Conservation (phyloP, 1,140 invertebrate species). For the Cotesia glomerata region DNA sequence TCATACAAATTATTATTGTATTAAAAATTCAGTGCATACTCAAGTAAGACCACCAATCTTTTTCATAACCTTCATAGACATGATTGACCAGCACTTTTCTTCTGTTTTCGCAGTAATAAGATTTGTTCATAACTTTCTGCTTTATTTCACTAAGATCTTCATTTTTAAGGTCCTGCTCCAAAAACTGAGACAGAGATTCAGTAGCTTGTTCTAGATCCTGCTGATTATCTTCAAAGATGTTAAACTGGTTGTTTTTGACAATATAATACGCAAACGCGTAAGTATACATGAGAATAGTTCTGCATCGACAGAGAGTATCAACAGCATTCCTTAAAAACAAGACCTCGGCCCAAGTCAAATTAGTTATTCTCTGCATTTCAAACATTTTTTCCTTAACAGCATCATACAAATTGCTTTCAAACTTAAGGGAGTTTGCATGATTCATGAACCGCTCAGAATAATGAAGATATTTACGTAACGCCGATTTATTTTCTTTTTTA, state of each 20-base stretch:
- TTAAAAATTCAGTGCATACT: no score
- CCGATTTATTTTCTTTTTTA: constrained; percentile 63
- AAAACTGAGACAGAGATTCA: constrained; percentile 95
- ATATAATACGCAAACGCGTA: constrained; percentile 99
- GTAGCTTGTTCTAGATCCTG: constrained; percentile 96
- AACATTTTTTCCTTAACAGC: no score
- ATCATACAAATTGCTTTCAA: no score
- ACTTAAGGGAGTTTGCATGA: no score
- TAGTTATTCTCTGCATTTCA: no score
- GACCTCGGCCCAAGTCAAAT: background rate
- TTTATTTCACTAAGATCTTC: constrained; percentile 95
- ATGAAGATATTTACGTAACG: no score
- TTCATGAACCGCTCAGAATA: no score
- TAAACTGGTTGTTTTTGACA: constrained; percentile 97
- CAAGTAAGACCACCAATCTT: constrained; percentile 95
- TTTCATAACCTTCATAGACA: constrained; percentile 98
- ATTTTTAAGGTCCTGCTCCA: constrained; percentile 90
- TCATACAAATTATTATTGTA: no score
- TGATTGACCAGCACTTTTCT: constrained; percentile 93
- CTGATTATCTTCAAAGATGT: constrained; percentile 99
- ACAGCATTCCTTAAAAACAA: constrained; percentile 98
- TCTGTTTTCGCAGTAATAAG: constrained; percentile 97
- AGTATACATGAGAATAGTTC: constrained; percentile 98
- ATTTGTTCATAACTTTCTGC: constrained; percentile 99
- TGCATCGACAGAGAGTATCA: constrained; percentile 95